Percentiles rank a stretch among this genome's conserved stretches.
These are phyloP conservation scores for Ochotona princeps DNA, from an alignment of 2,113 vertebrate genomes.

Conservation along the genomic window DNA sequence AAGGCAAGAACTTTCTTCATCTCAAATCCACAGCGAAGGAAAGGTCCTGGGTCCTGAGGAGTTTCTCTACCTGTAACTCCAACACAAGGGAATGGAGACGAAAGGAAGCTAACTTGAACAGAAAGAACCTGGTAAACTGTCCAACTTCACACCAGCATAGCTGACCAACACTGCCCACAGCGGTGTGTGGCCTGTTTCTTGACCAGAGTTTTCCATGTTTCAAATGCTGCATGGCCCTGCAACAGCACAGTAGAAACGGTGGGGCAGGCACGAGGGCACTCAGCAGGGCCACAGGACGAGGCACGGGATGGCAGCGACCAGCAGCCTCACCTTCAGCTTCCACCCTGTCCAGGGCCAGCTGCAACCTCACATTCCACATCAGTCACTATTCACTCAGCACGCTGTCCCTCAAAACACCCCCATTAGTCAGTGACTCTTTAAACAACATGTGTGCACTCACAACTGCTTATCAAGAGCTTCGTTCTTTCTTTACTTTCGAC, in stretches of 20 bases:
- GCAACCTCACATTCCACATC: background rate
- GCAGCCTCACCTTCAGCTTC: background rate
- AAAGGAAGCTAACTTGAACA: background rate
- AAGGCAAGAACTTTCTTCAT: background rate
- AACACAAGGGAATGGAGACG: background rate
- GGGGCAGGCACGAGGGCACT: background rate
- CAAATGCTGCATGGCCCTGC: background rate
- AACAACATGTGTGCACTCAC: background rate
- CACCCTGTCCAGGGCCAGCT: background rate
- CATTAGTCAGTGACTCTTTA: background rate
- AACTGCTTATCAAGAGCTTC: slow-evolving; percentile 20
- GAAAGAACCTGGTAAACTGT: background rate
- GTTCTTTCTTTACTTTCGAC: slow-evolving; percentile 1
- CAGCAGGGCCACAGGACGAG: background rate
- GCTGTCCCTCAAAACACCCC: slow-evolving; percentile 17
- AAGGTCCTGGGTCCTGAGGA: background rate
- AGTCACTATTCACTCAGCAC: background rate
- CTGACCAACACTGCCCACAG: background rate
- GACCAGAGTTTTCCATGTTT: background rate
- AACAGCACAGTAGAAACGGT: background rate
- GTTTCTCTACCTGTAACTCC: background rate
- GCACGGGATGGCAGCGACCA: background rate
- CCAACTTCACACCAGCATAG: background rate
- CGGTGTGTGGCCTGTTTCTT: background rate
- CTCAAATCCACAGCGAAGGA: slow-evolving; percentile 6